These are phyloP conservation scores for Clamator glandarius DNA, from an alignment of 2,797 vertebrate genomes.

Conservation along the genomic window DNA sequence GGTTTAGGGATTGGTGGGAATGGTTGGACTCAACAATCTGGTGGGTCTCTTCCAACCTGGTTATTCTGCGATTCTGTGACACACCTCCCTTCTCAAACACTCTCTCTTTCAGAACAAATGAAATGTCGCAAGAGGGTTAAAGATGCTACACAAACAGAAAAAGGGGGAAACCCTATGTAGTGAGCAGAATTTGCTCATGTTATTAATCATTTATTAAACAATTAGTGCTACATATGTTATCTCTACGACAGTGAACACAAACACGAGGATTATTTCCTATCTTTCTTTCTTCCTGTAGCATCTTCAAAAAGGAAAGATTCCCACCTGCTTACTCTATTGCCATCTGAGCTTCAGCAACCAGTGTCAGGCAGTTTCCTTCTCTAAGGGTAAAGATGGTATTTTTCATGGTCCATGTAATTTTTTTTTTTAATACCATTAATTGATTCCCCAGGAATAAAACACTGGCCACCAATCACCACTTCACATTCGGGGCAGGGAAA, in stretches of 20 bases:
- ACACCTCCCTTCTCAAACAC: not conserved
- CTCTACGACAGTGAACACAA: not conserved
- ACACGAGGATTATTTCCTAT: not conserved
- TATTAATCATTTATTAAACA: not conserved
- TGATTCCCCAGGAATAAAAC: not conserved
- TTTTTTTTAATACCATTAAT: not conserved
- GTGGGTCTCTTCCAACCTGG: too few relatives aligned
- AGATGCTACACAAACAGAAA: not conserved
- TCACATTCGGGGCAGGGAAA: not conserved
- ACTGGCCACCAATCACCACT: not conserved
- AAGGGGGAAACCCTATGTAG: not conserved
- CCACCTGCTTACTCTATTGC: not conserved
- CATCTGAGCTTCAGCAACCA: not conserved
- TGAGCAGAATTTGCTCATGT: not conserved
- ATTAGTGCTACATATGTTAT: not conserved
- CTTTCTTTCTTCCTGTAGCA: not conserved
- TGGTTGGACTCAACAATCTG: too few relatives aligned
- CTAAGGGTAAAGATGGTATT: not conserved
- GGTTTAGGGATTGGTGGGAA: too few relatives aligned
- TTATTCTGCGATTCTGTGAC: too few relatives aligned
- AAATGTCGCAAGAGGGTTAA: not conserved
- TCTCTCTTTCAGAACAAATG: not conserved
- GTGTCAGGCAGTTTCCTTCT: not conserved
- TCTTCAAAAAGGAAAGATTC: not conserved
- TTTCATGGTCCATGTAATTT: not conserved